Base-by-base conservation (phyloP, 2,113 vertebrate genomes). In the Pangasianodon hypophthalmus region DNA sequence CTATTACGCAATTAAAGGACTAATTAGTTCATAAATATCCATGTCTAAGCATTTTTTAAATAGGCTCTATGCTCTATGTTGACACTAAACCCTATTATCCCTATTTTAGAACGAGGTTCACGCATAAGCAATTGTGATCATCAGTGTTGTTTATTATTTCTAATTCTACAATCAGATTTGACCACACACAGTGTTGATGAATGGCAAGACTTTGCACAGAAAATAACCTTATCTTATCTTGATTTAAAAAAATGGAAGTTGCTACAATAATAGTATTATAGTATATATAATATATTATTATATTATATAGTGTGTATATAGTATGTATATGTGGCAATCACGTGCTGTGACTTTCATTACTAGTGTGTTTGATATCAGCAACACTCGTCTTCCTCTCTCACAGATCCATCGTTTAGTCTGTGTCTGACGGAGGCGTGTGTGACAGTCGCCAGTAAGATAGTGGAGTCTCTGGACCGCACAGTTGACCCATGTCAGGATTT, bases 401-500 rank as follows among this genome's bases (percentile, higher is more conserved):
- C 92, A 96, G 98, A 97, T 92, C 96, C 96, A 32, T 96, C 96
- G 41, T 97, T 92, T 80, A 96, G 95, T 91, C 95, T 95, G 29
- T 99, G 98, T 92, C 96, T 99, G 92, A 97, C 98, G 0, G 97
- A 99, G 54, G 96, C 97, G 9, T 99, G 98, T 13, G 73, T 99
- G 84, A 97, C 94, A 0, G 98, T 99, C 92, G 97, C 98, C 87
- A 97, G 97, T 84, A 98, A 98, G 94, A 98, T 99, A 80, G 95
- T 97, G 89, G 98, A 98, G 93, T 97, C 98, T 1, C 94, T 99
- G 94, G 98, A 99, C 92, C 96, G 94, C 14, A 93, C 93, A 10
- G 94, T 82, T 0, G 97, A 97, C 93, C 98, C 98, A 0, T 99
- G 98, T 90, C 96, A 97, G n/a, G 98, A 99, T 94, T 99, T 99